Evolutionary conservation across 2,113 vertebrate genomes (phyloP).

Genomic region (Misgurnus mizolepis): DNA sequence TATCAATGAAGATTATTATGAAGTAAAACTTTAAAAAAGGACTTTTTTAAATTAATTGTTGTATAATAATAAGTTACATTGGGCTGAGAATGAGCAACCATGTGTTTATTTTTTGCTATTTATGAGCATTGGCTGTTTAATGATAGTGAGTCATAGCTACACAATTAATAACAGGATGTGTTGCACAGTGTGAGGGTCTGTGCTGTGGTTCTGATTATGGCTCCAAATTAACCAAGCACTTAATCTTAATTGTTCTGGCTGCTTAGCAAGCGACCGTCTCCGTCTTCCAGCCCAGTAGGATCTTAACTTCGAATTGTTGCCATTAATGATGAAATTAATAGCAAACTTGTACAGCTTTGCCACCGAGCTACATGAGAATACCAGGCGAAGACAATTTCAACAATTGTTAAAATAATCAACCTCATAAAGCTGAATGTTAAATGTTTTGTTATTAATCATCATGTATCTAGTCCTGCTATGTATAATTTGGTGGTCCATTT

Average conservation of each 20-base stretch:
- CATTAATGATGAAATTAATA: constrained; percentile 52
- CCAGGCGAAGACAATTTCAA: constrained; percentile 28
- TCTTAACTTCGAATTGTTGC: constrained; percentile 49
- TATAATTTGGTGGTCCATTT: background rate
- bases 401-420: constrained; percentile 41
- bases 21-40: background rate
- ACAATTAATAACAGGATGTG: constrained; percentile 55
- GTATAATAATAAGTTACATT: background rate
- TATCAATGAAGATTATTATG: background rate
- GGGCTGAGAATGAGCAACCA: background rate
- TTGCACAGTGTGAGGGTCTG: constrained; percentile 49
- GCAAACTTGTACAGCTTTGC: constrained; percentile 40
- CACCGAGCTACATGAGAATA: constrained; percentile 16
- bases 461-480: background rate
- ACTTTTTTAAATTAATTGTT: background rate
- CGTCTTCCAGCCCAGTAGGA: constrained; percentile 51
- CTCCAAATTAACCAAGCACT: constrained; percentile 58
- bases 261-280: constrained; percentile 54
- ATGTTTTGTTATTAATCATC: background rate
- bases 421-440: constrained; percentile 48
- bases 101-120: constrained; percentile 13
- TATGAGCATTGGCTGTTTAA: constrained; percentile 9
- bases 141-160: constrained; percentile 51
- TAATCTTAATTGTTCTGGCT: constrained; percentile 64
- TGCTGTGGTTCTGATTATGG: constrained; percentile 48